Percentiles rank a stretch among this genome's conserved stretches.
Evolutionary conservation across 1,140 invertebrate species (phyloP).

Genomic region (Zaprionus vittiger): DNA sequence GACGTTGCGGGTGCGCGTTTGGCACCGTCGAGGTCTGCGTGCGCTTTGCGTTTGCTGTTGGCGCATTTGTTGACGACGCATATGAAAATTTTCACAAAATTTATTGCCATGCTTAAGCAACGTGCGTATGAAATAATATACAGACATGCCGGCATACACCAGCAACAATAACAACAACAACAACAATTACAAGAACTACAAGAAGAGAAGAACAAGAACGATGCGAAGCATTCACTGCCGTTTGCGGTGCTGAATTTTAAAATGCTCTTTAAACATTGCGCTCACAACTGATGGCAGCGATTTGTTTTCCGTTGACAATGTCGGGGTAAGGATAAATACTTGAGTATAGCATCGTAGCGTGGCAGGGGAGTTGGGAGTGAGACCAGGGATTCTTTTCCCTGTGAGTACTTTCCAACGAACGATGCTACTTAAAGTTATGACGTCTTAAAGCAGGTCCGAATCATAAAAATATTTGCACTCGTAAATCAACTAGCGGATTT

Average conservation of each 20-base stretch:
- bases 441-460: conserved; percentile 29
- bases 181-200: conserved; percentile 24
- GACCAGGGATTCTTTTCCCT: not conserved
- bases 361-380: not conserved
- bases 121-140: conserved; percentile 81
- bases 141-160: conserved; percentile 45
- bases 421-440: conserved; percentile 47
- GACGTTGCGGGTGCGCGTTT: conserved; percentile 22
- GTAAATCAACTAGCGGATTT: conserved; percentile 34
- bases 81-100: conserved; percentile 77
- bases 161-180: conserved; percentile 28
- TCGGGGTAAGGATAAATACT: conserved; percentile 29
- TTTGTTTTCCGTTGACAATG: conserved; percentile 70
- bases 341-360: not conserved
- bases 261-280: conserved; percentile 76
- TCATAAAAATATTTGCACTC: conserved; percentile 31
- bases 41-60: conserved; percentile 43
- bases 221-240: conserved; percentile 25
- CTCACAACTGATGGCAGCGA: conserved; percentile 73
- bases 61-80: conserved; percentile 61
- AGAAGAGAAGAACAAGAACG: not conserved
- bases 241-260: conserved; percentile 74
- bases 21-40: conserved; percentile 32
- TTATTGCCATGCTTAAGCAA: conserved; percentile 79
- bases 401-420: not conserved